A percentile compares a stretch with the other conserved stretches of the same genome.
Conservation (phyloP, 1,140 invertebrate genomes). For the Penaeus chinensis region DNA sequence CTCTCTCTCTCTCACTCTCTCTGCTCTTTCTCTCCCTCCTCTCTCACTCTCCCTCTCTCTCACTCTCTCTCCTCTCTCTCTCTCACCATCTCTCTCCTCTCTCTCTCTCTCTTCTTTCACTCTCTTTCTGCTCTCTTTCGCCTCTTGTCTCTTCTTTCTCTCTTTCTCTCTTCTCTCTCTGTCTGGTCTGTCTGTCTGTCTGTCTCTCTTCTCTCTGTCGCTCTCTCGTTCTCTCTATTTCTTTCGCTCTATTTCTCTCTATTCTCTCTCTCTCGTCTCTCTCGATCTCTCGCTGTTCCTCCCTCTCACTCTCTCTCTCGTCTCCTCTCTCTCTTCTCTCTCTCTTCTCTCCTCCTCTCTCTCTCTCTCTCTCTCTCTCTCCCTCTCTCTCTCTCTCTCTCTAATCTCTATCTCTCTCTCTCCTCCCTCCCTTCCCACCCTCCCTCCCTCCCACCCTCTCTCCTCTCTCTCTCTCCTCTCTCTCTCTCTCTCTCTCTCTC, state of each 20-base stretch:
- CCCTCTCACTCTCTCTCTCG: not conserved
- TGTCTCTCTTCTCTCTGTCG: no score
- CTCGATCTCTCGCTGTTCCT: no score
- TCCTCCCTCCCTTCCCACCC: not conserved
- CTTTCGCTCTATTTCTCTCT: no score
- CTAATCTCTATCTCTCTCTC: not conserved
- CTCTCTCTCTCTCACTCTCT: constrained; percentile 1
- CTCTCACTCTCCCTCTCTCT: not conserved
- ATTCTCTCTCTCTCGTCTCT: no score
- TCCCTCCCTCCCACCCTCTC: no score
- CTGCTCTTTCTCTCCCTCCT: not conserved
- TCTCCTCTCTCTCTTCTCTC: constrained; percentile 8
- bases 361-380: constrained; percentile 8
- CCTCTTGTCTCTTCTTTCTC: not conserved
- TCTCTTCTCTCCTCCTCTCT: constrained; percentile 7
- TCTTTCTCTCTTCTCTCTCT: no score
- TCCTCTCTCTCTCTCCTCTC: no score
- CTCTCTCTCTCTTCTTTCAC: not conserved
- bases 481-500: no score
- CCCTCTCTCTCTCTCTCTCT: not conserved
- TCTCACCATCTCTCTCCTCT: not conserved
- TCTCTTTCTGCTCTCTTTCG: not conserved
- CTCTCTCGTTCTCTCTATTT: no score
- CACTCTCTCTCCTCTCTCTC: not conserved
- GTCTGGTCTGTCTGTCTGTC: no score